A percentile compares a stretch with the other conserved stretches of the same genome.
phyloP scores from a whole-genome alignment of 53 echinoderm and acorn worm species.

The Zoroaster sp. region DNA sequence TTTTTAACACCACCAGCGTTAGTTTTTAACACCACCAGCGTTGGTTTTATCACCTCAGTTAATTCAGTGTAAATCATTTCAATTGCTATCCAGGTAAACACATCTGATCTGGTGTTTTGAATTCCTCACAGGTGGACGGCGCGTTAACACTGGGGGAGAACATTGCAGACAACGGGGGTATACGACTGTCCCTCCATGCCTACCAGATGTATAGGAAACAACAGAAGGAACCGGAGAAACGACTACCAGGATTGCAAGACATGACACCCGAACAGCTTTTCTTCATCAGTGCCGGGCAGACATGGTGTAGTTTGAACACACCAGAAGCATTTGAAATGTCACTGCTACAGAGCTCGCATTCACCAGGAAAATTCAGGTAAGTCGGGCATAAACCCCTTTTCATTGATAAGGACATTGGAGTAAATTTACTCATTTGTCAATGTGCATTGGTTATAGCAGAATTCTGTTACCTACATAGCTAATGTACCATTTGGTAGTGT shows the following conservation, averaged over 20 bases:
- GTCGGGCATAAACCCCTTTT: not conserved
- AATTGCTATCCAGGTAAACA: too few species aligned
- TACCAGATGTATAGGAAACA: not conserved
- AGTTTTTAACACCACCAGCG: too few species aligned
- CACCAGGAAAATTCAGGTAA: slow-evolving; percentile 83
- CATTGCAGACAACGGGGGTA: slow-evolving; percentile 68
- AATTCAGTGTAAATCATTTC: too few species aligned
- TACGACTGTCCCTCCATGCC: slow-evolving; percentile 30
- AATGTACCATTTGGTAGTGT: too few species aligned
- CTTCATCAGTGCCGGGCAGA: slow-evolving; percentile 84
- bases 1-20: too few species aligned
- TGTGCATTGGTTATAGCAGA: not conserved
- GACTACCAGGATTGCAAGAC: slow-evolving; percentile 42
- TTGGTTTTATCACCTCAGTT: too few species aligned
- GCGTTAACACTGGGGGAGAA: slow-evolving; percentile 58
- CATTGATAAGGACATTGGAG: not conserved
- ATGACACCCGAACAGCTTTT: slow-evolving; percentile 80
- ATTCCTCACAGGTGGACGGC: slow-evolving; percentile 40
- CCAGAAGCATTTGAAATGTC: slow-evolving; percentile 51
- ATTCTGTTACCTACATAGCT: not conserved
- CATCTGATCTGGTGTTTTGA: too few species aligned
- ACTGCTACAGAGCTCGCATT: slow-evolving; percentile 63
- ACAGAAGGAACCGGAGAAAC: not conserved
- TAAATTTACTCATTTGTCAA: not conserved
- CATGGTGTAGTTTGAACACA: slow-evolving; percentile 78